Base-by-base conservation (phyloP, 2,113 vertebrate species). In the Hucho hucho region DNA sequence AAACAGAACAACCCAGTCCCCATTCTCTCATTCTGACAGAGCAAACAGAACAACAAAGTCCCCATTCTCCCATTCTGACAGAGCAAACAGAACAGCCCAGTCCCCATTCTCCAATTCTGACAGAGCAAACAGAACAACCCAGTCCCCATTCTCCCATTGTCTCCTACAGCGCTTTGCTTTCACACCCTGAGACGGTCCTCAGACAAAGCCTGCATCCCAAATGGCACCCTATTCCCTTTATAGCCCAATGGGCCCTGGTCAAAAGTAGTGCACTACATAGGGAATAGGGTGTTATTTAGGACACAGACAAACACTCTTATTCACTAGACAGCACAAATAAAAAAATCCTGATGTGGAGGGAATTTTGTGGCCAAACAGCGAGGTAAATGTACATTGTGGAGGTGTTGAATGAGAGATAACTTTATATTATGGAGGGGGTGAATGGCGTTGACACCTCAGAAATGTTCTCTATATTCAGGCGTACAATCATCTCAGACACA, bases 401-500 rank as follows among this genome's bases (percentile, higher is more conserved):
- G 49, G 70, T 14, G 73, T 64, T 76, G 85, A 88, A 89, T 86
- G 86, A 88, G 73, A 79, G 81, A 82, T 89, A 89, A 86, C 83
- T 87, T 89, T 85, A 87, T 3, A 43, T 43, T 43, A 43, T 43
- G 37, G 37, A 43, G 9, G 9, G 7, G 9, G 37, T 43, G 37
- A 43, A 43, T 43, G 0, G 87, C 74, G 83, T 76, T 88, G 87
- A 91, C 88, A 89, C 82, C 73, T 88, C 72, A 73, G 87, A 91
- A 89, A 92, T 90, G 22, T 75, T 86, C 72, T 69, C 72, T 32
- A 6, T 87, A 88, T 92, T 91, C 86, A 88, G 86, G 12, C 83
- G 83, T 16, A 89, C 83, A 88, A 88, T 87, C 81, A 83, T 88
- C 80, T 81, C 75, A 29, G 76, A 72, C 86, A 59, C 83, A 77